phyloP scores from a whole-genome alignment of 2,888 invertebrate species.

The Crepidodera aurea region DNA sequence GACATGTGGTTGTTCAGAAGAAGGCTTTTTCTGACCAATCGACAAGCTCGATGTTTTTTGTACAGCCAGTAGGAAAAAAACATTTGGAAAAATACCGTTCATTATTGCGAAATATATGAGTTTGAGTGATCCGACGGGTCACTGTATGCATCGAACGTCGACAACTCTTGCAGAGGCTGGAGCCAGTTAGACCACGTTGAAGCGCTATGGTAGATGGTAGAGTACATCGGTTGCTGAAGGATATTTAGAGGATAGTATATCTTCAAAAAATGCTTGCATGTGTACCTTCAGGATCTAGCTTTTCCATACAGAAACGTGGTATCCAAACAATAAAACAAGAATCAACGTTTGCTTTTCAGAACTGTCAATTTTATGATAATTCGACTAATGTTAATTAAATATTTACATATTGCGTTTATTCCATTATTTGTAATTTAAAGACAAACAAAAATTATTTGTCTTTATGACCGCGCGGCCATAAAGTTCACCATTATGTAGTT shows the following conservation, averaged over 20 bases:
- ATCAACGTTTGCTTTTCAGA: no score
- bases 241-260: conserved; percentile 13
- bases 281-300: no score
- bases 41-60: neutral
- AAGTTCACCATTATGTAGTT: no score
- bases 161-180: conserved; percentile 23
- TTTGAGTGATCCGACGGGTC: conserved; percentile 19
- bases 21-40: neutral
- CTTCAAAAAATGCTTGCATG: neutral
- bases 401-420: no score
- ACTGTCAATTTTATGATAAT: no score
- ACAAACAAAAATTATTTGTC: no score
- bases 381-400: no score
- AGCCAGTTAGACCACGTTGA: conserved; percentile 23
- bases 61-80: no score
- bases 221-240: conserved; percentile 13
- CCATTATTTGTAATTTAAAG: no score
- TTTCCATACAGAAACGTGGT: no score
- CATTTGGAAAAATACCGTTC: conserved; percentile 1
- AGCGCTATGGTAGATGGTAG: conserved; percentile 32
- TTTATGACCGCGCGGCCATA: no score
- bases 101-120: conserved; percentile 18
- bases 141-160: conserved; percentile 23
- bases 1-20: neutral
- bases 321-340: no score